phyloP scores from a whole-genome alignment of 2,113 vertebrate genomes.

The Alethe castanea region DNA sequence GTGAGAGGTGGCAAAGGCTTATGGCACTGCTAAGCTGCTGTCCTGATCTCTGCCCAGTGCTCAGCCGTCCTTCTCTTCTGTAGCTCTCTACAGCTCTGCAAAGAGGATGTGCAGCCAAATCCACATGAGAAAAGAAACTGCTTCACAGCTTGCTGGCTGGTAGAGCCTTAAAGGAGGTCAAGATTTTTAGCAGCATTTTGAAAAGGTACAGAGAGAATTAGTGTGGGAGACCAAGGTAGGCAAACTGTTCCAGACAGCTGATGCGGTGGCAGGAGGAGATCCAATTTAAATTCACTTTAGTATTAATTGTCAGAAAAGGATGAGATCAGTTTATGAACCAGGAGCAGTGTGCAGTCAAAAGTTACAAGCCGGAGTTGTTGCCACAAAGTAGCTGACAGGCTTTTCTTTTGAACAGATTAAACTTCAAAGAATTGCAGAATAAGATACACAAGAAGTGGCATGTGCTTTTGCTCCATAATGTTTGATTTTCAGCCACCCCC shows the following conservation, averaged over 20 bases:
- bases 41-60: neutral
- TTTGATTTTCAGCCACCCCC: slow-evolving; percentile 48
- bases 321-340: slow-evolving; percentile 64
- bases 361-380: slow-evolving; percentile 61
- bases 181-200: slow-evolving; percentile 25
- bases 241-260: slow-evolving; percentile 33
- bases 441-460: slow-evolving; percentile 64
- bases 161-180: slow-evolving; percentile 29
- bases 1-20: neutral
- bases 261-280: slow-evolving; percentile 1
- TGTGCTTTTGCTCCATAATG: slow-evolving; percentile 60
- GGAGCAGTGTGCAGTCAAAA: slow-evolving; percentile 44
- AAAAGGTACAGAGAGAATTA: slow-evolving; percentile 40
- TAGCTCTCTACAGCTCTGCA: neutral
- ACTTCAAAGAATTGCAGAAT: slow-evolving; percentile 71
- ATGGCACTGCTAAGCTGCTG: neutral
- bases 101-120: neutral
- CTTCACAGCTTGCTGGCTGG: neutral
- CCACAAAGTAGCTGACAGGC: slow-evolving; percentile 69
- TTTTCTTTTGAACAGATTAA: slow-evolving; percentile 72
- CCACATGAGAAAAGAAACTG: neutral
- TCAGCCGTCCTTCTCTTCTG: neutral
- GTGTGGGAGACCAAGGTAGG: slow-evolving; percentile 34
- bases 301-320: slow-evolving; percentile 67
- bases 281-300: slow-evolving; percentile 59